These are phyloP conservation scores for Sternotherus odoratus DNA, from an alignment of 2,797 vertebrate genomes.

Conservation along the genomic window DNA sequence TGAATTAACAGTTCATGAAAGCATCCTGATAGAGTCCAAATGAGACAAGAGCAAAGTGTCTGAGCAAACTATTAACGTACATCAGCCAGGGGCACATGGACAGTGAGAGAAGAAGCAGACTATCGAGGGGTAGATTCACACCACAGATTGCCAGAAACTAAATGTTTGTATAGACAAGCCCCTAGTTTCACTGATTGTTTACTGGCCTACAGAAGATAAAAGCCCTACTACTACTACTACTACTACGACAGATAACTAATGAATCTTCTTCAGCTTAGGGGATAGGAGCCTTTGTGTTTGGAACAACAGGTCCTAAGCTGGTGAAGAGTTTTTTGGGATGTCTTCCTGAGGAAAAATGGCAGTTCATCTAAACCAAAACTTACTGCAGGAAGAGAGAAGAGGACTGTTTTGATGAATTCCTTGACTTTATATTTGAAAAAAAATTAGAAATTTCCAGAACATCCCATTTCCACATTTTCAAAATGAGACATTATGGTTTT, in stretches of 20 bases:
- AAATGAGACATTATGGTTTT: background rate
- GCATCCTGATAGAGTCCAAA: background rate
- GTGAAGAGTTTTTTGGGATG: background rate
- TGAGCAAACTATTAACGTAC: background rate
- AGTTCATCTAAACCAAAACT: background rate
- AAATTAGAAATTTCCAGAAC: background rate
- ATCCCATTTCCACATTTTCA: background rate
- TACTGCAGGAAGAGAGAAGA: background rate
- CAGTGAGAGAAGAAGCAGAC: background rate
- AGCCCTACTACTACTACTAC: accelerated
- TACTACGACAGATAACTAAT: accelerated
- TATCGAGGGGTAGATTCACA: background rate
- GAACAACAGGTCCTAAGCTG: background rate
- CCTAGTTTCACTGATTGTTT: background rate
- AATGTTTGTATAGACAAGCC: background rate
- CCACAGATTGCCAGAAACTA: background rate
- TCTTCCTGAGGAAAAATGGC: background rate
- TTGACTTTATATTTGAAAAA: background rate
- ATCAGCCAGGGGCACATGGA: background rate
- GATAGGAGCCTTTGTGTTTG: background rate
- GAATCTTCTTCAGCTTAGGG: background rate
- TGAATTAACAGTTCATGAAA: background rate
- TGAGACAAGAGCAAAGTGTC: background rate
- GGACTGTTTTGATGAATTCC: background rate
- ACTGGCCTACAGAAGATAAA: background rate